Base-by-base conservation (phyloP, 2,797 vertebrate genomes). In the Rhabdomys pumilio region DNA sequence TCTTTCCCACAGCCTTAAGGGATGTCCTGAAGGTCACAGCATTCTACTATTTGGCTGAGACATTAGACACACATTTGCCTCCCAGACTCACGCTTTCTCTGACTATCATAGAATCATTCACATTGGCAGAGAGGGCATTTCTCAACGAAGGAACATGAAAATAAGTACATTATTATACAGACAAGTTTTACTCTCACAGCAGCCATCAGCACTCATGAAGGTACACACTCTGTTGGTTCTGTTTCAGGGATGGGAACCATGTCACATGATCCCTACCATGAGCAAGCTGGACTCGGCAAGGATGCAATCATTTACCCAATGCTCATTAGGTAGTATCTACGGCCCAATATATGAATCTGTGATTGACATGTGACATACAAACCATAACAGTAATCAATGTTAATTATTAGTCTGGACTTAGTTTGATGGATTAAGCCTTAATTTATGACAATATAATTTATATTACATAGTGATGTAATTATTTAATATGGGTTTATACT, bases 401-500 rank as follows among this genome's bases (percentile, higher is more conserved):
- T 84, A 89, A 85, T 47, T 86, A 85, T 31, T 88, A 20, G 38
- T 82, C 95, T 95, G 7, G 13, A 63, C 50, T 29, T 55, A 86
- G 29, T 57, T 20, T 75, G 10, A 34, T n/a, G 41, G 4, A 89
- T 0, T 59, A 67, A 95, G 59, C 2, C 6, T 73, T 57, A 26
- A 24, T 92, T 91, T 26, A 91, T 55, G 53, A 65, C 29, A 24
- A 15, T 67, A 26, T 44, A 87, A 26, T 53, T 63, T 12, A 80
- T 53, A 50, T 63, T 44, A 73, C 14, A 34, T 7, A 88, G 73
- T 65, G 55, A 89, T 76, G 38, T 84, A 55, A 94, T 80, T 91
- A 61, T 41, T 90, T 17, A 93, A 17, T n/a, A 95, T 29, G 75
- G 75, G 34, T 83, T 84, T 4, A 4, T 3, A 12, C 90, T 41